phyloP scores from a whole-genome alignment of 1,140 invertebrate species.

The Listronotus oregonensis region DNA sequence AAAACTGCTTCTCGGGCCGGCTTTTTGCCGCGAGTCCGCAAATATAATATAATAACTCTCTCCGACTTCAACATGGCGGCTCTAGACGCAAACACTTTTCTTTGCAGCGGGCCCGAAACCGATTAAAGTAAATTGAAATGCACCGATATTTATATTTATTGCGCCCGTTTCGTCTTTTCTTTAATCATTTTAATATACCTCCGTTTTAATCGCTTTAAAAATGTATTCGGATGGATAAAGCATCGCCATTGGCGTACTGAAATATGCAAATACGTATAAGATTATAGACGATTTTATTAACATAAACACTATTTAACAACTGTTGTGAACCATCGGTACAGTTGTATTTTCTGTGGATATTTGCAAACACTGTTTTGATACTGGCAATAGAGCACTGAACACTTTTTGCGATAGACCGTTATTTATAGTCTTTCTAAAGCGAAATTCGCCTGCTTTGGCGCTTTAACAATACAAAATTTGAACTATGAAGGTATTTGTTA shows the following conservation, averaged over 20 bases:
- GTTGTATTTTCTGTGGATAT: too few relatives aligned
- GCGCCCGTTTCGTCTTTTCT: conserved; percentile 27
- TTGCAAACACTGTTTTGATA: too few relatives aligned
- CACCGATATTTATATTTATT: conserved; percentile 37
- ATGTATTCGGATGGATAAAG: conserved; percentile 6
- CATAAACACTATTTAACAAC: too few relatives aligned
- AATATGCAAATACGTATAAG: too few relatives aligned
- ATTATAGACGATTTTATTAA: too few relatives aligned
- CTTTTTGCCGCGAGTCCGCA: conserved; percentile 25
- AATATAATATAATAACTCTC: conserved; percentile 37
- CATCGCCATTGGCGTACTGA: neutral
- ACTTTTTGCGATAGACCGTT: too few relatives aligned
- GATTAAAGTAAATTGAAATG: conserved; percentile 38
- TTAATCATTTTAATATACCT: conserved; percentile 24
- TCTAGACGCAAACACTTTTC: conserved; percentile 28
- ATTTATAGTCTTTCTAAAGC: too few relatives aligned
- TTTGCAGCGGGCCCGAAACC: conserved; percentile 9
- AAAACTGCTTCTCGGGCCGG: conserved; percentile 13
- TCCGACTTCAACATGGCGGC: conserved; percentile 19
- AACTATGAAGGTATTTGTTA: too few relatives aligned
- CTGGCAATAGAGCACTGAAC: too few relatives aligned
- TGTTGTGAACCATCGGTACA: too few relatives aligned
- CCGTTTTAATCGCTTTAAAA: conserved; percentile 22
- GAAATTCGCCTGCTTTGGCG: too few relatives aligned
- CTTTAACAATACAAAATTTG: too few relatives aligned